Evolutionary conservation across 35 echinoderm and acorn worm genomes (phyloP), one percentile per base, ranked within the genome.

Genomic region (Chiridota heheva): DNA sequence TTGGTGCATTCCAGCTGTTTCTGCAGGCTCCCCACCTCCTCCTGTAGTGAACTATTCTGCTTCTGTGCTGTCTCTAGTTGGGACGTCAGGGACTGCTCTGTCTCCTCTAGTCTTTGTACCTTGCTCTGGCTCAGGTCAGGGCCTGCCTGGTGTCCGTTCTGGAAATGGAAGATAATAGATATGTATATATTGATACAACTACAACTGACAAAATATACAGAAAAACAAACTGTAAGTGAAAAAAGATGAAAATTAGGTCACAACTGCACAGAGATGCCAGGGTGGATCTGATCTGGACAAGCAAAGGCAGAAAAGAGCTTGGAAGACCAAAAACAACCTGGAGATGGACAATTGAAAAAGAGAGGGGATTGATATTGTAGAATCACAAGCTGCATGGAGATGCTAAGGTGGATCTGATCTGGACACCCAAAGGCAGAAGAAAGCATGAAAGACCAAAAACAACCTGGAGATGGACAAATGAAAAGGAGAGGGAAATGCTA

Each of bases 91-190:
- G 75, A 60, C 75, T 78, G 75, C 25, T 61, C 75, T n/a, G 75
- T 60, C 28, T 78, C 75, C 47, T 78, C 75, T 38, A 78, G 34
- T 61, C 75, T 17, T 24, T 78, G 75, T 2, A 34, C 75, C 55
- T 78, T 78, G 25, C 51, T 78, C 16, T 78, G 75, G 24, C 75
- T 78, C 51, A 78, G n/a, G 36, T 78, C 31, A 78, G 42, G 28
- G 75, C 75, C 53, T 78, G 75, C 53, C 62, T 78, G 5, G 75
- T 78, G 55, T 78, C 75, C 75, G 62, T 61, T 61, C 75, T 78
- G 33, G 40, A 37, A 5, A 12, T 27, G 1, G 56, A 51, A 51
- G 26, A 5, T 26, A 69, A 6, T 0, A 66, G 30, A 66, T 55
- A 25, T 17, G 24, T 17, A 15, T 55, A 55, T 55, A 55, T 25